Base-by-base conservation (phyloP, 1,140 invertebrate genomes). In the Drosophila parabipectinata region DNA sequence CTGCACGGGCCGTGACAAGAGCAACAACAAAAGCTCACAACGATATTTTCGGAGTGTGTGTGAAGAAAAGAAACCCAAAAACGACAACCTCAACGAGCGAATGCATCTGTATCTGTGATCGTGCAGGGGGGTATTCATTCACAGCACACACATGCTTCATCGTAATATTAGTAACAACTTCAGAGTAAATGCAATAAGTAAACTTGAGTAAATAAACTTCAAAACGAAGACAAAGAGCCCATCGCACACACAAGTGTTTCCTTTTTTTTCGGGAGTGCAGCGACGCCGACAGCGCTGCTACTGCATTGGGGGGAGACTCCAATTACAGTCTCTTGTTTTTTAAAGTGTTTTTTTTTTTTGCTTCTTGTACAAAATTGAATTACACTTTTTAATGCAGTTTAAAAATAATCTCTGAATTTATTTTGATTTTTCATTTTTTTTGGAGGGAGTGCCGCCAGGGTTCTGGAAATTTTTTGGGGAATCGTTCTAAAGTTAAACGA, bases 31-130 rank as follows among this genome's bases (percentile, higher is more conserved):
- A 85, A 85, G 81, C 82, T 87, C 74, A 53, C 44, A 47, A 64
- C 50, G 80, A 72, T 79, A 72, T 45, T 77, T 81, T 78, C 59
- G 54, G 82, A 78, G 64, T 73, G 61, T 74, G 68, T 78, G 34
- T 10, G 61, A 82, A 67, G 67, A 74, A 72, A 84, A 77, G 74
- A 87, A 80, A 76, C 60, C 78, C 61, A 56, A 79, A 84, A 80
- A 69, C 64, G 73, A 71, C 18, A 18, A 18, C 67, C 41, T 67
- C 30, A 50, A 47, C 50, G 58, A 32, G 28, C 30, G 37, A 37
- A 12, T 34, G 62, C 50, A 48, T 63, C 30, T 77, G 68, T 61
- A 26, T 28, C 26, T 28, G 54, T 67, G 34, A 37, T 37, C 34
- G 34, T 37, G 34, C 32, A 3, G 7, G 34, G 34, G 34, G 34